These are phyloP conservation scores for Ispidina picta DNA, from an alignment of 2,797 vertebrate genomes.

Conservation along the genomic window DNA sequence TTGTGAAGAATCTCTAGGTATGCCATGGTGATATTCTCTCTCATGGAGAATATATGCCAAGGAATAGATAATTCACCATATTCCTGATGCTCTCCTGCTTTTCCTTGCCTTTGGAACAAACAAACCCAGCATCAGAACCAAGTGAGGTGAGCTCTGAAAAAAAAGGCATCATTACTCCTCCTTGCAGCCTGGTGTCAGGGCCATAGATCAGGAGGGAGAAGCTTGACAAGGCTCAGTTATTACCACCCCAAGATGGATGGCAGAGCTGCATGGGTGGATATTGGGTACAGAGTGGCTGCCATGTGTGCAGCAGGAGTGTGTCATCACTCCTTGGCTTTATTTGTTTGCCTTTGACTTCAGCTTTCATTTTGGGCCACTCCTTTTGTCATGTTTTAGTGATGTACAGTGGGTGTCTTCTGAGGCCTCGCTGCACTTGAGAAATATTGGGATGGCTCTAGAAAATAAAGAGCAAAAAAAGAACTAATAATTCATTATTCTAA, in stretches of 20 bases:
- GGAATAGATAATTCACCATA: no score
- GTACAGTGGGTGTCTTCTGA: not conserved
- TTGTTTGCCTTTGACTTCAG: not conserved
- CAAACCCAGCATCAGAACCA: constrained; percentile 30
- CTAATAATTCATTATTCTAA: not conserved
- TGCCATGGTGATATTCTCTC: not conserved
- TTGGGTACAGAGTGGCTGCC: constrained; percentile 32
- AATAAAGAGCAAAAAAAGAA: not conserved
- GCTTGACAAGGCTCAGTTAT: constrained; percentile 71
- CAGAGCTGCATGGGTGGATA: constrained; percentile 35
- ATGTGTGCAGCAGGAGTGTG: not conserved
- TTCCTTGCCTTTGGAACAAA: not conserved
- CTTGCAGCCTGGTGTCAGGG: constrained; percentile 54
- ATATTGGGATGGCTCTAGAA: not conserved
- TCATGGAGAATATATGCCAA: no score
- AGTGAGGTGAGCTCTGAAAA: constrained; percentile 40
- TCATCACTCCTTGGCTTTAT: not conserved
- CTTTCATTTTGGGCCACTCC: accelerated
- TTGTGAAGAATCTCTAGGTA: not conserved
- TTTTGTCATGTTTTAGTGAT: not conserved
- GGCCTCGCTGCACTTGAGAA: not conserved
- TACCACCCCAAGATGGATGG: constrained; percentile 73
- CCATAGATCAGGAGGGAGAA: constrained; percentile 65
- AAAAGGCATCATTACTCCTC: constrained; percentile 70
- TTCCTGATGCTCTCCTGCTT: not conserved